A percentile compares a stretch with the other conserved stretches of the same genome.
Conservation (phyloP, 2,888 invertebrate genomes). For the Cosmia pyralina region DNA sequence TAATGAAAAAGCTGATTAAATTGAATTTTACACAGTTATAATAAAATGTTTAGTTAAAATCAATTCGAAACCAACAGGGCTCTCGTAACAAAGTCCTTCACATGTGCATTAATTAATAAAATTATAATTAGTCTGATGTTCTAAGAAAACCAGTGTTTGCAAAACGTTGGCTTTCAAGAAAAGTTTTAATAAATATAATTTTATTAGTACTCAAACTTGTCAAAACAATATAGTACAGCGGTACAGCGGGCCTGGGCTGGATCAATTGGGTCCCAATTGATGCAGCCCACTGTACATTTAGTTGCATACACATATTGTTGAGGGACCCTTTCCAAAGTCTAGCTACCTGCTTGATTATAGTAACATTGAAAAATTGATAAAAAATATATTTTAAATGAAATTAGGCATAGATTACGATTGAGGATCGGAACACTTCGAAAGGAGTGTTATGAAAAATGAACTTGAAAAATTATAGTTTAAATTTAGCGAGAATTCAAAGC, state of each 20-base stretch:
- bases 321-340: constrained; percentile 55
- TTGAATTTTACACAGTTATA: constrained; percentile 13
- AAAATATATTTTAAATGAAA: constrained; percentile 50
- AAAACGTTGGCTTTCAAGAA: constrained; percentile 4
- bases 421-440: constrained; percentile 31
- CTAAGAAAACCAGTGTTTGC: constrained; percentile 12
- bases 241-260: no score
- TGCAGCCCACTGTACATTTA: background rate
- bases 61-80: background rate
- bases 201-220: constrained; percentile 18
- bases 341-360: constrained; percentile 42
- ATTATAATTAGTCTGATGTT: constrained; percentile 16
- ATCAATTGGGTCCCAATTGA: no score
- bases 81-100: constrained; percentile 10
- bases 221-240: constrained; percentile 19
- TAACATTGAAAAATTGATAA: constrained; percentile 23
- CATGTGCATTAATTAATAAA: constrained; percentile 6
- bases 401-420: constrained; percentile 52
- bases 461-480: constrained; percentile 64
- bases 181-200: constrained; percentile 30
- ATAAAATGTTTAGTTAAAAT: constrained; percentile 19
- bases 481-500: constrained; percentile 72
- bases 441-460: constrained; percentile 47
- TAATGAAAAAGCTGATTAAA: background rate
- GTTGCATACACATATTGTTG: constrained; percentile 51